A percentile compares a stretch with the other conserved stretches of the same genome.
Conservation (phyloP, 2,888 invertebrate genomes). For the Limnephilus lunatus region DNA sequence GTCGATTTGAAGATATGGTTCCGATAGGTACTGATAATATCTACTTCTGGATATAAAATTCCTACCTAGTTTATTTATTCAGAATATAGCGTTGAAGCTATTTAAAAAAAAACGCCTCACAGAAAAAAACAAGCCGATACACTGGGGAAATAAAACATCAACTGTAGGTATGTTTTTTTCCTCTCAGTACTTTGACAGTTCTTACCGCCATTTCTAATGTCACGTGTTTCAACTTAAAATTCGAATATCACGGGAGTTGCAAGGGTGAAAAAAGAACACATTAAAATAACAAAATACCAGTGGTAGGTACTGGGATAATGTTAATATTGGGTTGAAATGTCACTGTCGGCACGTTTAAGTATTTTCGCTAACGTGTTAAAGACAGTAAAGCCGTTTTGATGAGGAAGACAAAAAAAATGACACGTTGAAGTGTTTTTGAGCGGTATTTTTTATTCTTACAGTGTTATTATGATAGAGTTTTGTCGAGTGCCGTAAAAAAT, state of each 20-base stretch:
- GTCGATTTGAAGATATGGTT: background rate
- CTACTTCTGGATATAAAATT: background rate
- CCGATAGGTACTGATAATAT: background rate
- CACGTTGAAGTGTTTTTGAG: background rate
- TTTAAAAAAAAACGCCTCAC: background rate
- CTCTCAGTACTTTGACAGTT: background rate
- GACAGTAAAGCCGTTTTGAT: background rate
- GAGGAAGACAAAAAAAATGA: constrained; percentile 11
- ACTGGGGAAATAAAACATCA: background rate
- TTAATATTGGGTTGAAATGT: constrained; percentile 2
- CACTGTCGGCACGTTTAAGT: constrained; percentile 9
- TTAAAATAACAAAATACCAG: background rate
- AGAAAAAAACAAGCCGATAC: background rate
- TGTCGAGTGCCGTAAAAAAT: background rate
- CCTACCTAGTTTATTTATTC: background rate
- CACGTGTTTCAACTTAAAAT: constrained; percentile 63
- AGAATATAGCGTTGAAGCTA: background rate
- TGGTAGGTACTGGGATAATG: background rate
- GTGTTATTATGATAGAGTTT: background rate
- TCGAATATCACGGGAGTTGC: constrained; percentile 22
- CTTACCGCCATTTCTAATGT: constrained; percentile 22
- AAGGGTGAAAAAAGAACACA: constrained; percentile 23
- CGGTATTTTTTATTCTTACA: too few species aligned
- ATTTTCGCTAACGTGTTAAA: constrained; percentile 25
- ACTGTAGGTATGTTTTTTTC: background rate